phyloP scores from a whole-genome alignment of 64 coral and sea anemone species.

The Pachyseris speciosa region DNA sequence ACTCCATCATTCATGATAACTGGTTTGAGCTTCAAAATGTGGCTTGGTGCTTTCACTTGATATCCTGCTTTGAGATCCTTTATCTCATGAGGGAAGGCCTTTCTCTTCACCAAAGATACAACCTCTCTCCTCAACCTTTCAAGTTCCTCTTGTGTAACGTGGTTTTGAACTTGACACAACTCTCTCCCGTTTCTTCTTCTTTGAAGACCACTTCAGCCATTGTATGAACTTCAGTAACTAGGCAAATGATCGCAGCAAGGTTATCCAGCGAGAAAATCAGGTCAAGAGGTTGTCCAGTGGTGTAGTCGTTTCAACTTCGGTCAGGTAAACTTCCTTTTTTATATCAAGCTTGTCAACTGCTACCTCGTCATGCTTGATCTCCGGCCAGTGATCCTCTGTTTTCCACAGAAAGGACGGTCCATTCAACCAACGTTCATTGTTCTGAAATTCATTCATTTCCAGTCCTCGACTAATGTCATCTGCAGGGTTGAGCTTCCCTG shows the following conservation, averaged over 20 bases:
- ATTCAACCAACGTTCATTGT: conserved; percentile 19
- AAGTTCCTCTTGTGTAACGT: background rate
- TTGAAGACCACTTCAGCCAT: background rate
- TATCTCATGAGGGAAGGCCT: conserved; percentile 1
- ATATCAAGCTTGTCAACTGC: background rate
- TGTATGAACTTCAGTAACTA: conserved; percentile 19
- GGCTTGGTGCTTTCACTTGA: background rate
- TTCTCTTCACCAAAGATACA: background rate
- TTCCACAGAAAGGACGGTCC: conserved; percentile 22
- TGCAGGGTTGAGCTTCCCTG: background rate
- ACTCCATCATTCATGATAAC: conserved; percentile 3
- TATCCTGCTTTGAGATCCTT: background rate
- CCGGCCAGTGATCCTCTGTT: conserved; percentile 19
- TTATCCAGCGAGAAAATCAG: background rate
- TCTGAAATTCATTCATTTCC: background rate
- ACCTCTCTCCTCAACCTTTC: background rate
- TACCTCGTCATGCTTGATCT: background rate
- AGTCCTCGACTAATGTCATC: conserved; percentile 18
- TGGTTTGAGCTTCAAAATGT: conserved; percentile 39
- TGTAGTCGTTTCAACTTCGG: background rate
- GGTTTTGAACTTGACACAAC: background rate
- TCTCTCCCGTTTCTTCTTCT: background rate
- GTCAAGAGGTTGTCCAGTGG: background rate
- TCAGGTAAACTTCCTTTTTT: background rate
- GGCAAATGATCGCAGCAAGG: background rate